Base-by-base conservation (phyloP, 2,888 invertebrate species). In the Tenthredo livida region DNA sequence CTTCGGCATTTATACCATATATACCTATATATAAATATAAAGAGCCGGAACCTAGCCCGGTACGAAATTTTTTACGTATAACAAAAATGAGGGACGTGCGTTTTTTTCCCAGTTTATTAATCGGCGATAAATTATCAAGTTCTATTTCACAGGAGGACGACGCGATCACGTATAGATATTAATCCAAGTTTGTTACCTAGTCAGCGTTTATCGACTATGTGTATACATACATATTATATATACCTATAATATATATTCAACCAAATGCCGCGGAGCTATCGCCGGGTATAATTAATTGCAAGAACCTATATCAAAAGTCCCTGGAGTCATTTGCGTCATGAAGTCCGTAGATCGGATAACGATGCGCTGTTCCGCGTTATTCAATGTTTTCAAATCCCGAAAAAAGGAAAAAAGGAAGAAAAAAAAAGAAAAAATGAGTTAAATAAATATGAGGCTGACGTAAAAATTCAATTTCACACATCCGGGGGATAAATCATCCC, bases 221-320 rank as follows among this genome's bases (percentile, higher is more conserved):
- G 40, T 40, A 40, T 6, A n/a, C n/a, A n/a, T n/a, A n/a, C n/a
- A n/a, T n/a, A n/a, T n/a, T n/a, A n/a, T n/a, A n/a, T n/a, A n/a
- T n/a, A n/a, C n/a, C n/a, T n/a, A n/a, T n/a, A n/a, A n/a, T n/a
- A 17, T 43, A 47, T n/a, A 70, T 70, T 37, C 3, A 70, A 40
- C 33, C 10, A 7, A n/a, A 29, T 70, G 3, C 2, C n/a, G 17
- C 4, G 15, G 7, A 37, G 6, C 40, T 37, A 54, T 54, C 54
- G 54, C 54, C 54, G n/a, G 17, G 33, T 43, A 9, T 77, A 54
- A 77, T 77, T 77, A 54, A 77, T 77, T n/a, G 25, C 50, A 77
- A 50, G 54, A 77, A 29, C 29, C 15, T 25, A 54, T 40, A 77
- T 77, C 77, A 54, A 54, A 77, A 77, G 77, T 77, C 77, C 54